A percentile compares a stretch with the other conserved stretches of the same genome.
Conservation (phyloP, 30 jellyfish, hydroid and myxozoan genomes). For the Cassiopea andromeda region DNA sequence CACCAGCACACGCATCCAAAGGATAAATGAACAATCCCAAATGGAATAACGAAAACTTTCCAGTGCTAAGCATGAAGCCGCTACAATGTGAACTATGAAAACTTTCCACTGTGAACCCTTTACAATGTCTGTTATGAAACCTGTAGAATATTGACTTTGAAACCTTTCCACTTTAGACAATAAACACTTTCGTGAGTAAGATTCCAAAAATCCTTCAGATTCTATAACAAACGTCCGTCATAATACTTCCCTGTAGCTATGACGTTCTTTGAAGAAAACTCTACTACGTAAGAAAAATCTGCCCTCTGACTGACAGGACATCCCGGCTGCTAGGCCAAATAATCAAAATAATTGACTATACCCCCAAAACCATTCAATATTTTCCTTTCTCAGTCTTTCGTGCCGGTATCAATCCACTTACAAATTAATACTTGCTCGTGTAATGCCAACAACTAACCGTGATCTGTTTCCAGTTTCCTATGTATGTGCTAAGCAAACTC, state of each 20-base stretch:
- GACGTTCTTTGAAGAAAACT: background rate
- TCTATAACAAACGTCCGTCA: background rate
- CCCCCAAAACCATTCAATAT: background rate
- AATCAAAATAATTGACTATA: too few species aligned
- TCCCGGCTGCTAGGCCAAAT: background rate
- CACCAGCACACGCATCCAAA: constrained; percentile 1
- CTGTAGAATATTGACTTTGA: background rate
- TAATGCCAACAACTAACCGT: background rate
- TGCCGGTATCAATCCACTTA: background rate
- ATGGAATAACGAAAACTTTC: background rate
- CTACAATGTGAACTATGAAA: background rate
- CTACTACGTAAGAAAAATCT: background rate
- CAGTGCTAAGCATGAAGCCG: constrained; percentile 19
- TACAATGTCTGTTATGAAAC: background rate
- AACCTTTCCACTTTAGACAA: background rate
- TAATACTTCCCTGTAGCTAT: background rate
- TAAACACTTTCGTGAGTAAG: background rate
- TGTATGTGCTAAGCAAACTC: background rate
- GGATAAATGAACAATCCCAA: background rate
- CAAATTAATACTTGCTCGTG: background rate
- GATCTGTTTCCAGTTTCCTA: background rate
- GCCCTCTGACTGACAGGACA: background rate
- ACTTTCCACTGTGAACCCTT: constrained; percentile 23
- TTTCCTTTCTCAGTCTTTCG: background rate
- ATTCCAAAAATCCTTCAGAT: background rate